These are phyloP conservation scores for Streptopelia turtur DNA, from an alignment of 2,797 vertebrate genomes.

Conservation along the genomic window DNA sequence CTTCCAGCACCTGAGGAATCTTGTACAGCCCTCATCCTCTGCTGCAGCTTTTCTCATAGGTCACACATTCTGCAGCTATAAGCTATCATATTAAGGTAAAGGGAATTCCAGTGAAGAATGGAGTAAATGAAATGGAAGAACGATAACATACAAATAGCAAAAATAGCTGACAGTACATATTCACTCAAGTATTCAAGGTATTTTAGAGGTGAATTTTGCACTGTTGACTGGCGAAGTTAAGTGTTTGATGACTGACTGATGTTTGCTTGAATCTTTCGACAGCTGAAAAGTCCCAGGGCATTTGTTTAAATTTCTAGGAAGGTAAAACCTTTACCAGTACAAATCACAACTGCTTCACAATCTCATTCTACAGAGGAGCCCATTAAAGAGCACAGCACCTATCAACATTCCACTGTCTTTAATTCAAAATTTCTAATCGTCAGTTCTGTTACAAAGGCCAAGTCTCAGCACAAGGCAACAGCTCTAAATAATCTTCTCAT, in stretches of 20 bases:
- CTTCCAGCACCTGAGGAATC: not conserved
- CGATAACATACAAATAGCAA: not conserved
- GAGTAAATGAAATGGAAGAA: not conserved
- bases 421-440: not conserved
- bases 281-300: not conserved
- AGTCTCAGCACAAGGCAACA: not conserved
- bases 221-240: not conserved
- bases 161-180: not conserved
- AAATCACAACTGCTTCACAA: not conserved
- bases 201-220: not conserved
- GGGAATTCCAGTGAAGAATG: not conserved
- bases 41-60: not conserved
- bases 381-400: not conserved
- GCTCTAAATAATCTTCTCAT: not conserved
- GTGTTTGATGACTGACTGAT: not conserved
- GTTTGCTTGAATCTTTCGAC: not conserved
- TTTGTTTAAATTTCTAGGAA: not conserved
- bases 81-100: not conserved
- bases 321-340: not conserved
- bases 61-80: not conserved
- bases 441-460: not conserved
- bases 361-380: not conserved
- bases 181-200: not conserved
- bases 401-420: not conserved
- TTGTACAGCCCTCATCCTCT: not conserved